Percentiles rank a stretch among this genome's conserved stretches.
phyloP scores from a whole-genome alignment of 2,113 vertebrate species.

The Cynopterus brachyotis region DNA sequence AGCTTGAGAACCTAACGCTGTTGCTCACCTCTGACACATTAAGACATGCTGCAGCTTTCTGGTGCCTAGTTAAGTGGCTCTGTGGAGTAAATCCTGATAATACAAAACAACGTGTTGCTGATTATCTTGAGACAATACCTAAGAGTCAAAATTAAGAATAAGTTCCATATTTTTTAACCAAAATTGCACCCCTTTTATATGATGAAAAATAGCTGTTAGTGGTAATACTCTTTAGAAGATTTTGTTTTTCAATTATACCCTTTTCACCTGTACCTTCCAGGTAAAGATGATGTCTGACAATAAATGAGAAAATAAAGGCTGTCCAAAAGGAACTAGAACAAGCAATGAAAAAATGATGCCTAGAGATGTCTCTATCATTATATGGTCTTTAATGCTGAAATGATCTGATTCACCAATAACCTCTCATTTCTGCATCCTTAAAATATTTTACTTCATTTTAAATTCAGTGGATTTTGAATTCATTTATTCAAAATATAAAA shows the following conservation, averaged over 20 bases:
- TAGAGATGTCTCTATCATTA: background rate
- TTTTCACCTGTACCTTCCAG: background rate
- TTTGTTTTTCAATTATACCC: background rate
- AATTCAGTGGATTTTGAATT: slow-evolving; percentile 17
- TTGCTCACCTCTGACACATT: background rate
- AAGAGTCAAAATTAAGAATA: background rate
- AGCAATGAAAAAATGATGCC: background rate
- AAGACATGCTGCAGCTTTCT: background rate
- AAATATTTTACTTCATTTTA: slow-evolving; percentile 17
- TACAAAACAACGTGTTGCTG: background rate
- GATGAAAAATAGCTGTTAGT: background rate
- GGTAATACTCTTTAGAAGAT: background rate
- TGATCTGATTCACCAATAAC: background rate
- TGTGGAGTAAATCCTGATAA: background rate
- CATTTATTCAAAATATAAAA: slow-evolving; percentile 25
- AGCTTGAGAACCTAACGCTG: background rate
- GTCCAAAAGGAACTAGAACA: background rate
- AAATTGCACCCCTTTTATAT: background rate
- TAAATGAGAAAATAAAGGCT: background rate
- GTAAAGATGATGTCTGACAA: background rate
- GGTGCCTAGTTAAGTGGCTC: background rate
- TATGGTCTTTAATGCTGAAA: background rate
- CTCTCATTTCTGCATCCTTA: background rate
- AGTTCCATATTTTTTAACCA: background rate
- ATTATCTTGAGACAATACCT: background rate